Base-by-base conservation (phyloP, 2,113 vertebrate genomes). In the Centrocercus urophasianus region DNA sequence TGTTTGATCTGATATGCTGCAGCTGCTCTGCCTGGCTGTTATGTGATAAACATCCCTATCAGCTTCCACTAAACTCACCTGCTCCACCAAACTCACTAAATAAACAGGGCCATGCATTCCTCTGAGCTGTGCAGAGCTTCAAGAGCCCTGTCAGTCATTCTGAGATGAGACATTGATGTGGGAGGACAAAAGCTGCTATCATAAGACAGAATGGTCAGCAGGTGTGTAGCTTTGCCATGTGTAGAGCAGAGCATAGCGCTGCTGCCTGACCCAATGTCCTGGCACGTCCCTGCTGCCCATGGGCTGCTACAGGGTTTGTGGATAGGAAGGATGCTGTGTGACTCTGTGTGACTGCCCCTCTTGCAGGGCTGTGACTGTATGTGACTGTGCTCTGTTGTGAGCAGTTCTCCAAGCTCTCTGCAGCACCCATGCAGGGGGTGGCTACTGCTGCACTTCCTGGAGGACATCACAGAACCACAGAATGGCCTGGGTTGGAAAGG, bases 211-310 rank as follows among this genome's bases (percentile, higher is more conserved):
- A 11, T 10, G 13, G 2, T 40, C 42, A 5, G 25, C 52, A n/a
- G 30, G 18, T 1, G 6, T 5, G 6, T 10, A n/a, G 1, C 2
- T 22, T 10, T 12, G 32, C 50, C 27, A 10, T 1, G 13, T 9
- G 38, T 1, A 45, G 20, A 10, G 12, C 27, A 4, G 70, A n/a
- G 60, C 2, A 7, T 20, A 50, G 70, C 38, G 45, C 32, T 1
- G 4, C 70, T 43, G 47, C 45, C 24, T 34, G 56, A 6, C 25
- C 4, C 36, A 17, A 21, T 15, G 3, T 16, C 36, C 24, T 10
- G 3, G 34, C 61, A 63, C 15, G 1, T n/a, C 38, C 38, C 32
- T 12, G 48, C 48, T 64, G 69, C 70, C 27, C 4, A 0, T 27
- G 6, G 32, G 12, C 4, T 2, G 13, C 60, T 32, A 2, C 12